Evolutionary conservation across 2,113 vertebrate genomes (phyloP).

Genomic region (Phyllostomus hastatus): DNA sequence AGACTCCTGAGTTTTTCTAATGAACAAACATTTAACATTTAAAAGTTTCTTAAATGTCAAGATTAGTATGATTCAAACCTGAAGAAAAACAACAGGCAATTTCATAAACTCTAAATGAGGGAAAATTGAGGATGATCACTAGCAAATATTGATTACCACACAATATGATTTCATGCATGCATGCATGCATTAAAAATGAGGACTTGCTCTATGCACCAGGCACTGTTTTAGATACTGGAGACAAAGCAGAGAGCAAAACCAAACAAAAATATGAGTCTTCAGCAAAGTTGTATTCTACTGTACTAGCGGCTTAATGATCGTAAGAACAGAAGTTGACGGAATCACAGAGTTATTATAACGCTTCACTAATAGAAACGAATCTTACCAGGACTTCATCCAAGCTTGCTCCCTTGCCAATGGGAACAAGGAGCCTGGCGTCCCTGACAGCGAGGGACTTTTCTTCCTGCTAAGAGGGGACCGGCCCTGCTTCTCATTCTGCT

Average conservation of each 20-base stretch:
- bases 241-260: neutral
- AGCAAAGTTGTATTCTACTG: neutral
- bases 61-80: neutral
- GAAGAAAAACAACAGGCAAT: neutral
- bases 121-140: neutral
- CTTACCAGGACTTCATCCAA: neutral
- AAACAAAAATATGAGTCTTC: neutral
- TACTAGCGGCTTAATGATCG: neutral
- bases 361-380: neutral
- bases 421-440: neutral
- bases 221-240: neutral
- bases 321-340: neutral
- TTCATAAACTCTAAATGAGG: neutral
- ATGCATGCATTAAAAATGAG: neutral
- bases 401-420: neutral
- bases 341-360: neutral
- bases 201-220: neutral
- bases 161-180: neutral
- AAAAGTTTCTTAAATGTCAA: neutral
- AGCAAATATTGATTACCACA: neutral
- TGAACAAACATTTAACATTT: neutral
- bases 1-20: neutral
- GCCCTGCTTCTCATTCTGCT: neutral
- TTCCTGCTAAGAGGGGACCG: neutral
- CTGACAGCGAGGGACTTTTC: neutral